phyloP scores from a whole-genome alignment of 2,888 invertebrate genomes.

The Dryobotodes eremita region DNA sequence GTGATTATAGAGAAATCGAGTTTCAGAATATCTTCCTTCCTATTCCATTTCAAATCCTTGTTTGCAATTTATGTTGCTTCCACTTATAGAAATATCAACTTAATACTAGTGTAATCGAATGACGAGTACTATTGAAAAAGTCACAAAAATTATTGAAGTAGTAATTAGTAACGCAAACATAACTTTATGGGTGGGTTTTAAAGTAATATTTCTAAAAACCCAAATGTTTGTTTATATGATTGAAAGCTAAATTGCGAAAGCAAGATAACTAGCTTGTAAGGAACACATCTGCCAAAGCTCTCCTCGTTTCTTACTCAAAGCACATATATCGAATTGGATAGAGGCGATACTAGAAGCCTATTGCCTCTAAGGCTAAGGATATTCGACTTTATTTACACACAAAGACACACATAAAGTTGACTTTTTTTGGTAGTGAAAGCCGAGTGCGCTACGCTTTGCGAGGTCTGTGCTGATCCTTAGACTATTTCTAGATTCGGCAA shows the following conservation, averaged over 20 bases:
- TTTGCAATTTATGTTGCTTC: background rate
- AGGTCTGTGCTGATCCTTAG: background rate
- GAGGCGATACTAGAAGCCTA: too few species aligned
- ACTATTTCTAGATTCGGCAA: conserved; percentile 14
- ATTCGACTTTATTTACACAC: background rate
- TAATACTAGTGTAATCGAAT: background rate
- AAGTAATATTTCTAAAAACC: background rate
- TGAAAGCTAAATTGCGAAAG: background rate
- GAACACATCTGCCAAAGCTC: background rate
- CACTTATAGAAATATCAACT: too few species aligned
- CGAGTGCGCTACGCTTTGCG: background rate
- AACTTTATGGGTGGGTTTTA: too few species aligned
- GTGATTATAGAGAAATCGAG: background rate
- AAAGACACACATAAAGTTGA: too few species aligned
- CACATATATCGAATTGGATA: too few species aligned
- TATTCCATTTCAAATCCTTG: background rate
- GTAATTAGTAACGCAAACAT: too few species aligned
- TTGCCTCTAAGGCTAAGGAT: too few species aligned
- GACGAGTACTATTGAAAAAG: too few species aligned
- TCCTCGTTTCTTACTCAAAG: too few species aligned
- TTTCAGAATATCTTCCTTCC: background rate
- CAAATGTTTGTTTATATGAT: background rate
- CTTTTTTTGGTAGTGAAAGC: background rate
- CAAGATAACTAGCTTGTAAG: background rate
- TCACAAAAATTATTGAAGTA: too few species aligned